Evolutionary conservation across 2,797 vertebrate genomes (phyloP).

Genomic region (Gila robusta): DNA sequence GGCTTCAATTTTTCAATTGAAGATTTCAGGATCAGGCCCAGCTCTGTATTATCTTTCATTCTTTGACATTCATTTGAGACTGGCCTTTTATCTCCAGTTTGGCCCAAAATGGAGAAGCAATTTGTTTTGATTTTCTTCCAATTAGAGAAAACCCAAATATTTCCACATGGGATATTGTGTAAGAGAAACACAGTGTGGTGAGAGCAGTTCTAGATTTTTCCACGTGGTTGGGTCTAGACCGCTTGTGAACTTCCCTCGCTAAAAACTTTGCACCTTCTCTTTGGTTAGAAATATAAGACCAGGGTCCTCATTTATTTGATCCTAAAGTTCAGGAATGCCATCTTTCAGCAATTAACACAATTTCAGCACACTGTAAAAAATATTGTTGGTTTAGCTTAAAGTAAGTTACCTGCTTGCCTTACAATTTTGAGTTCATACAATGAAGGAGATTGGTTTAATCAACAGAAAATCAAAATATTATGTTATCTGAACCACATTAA

Average conservation of each 20-base stretch:
- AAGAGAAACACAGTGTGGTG: constrained; percentile 57
- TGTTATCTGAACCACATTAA: no score
- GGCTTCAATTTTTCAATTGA: constrained; percentile 78
- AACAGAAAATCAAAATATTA: no score
- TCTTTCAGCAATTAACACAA: no score
- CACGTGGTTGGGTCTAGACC: constrained; percentile 26
- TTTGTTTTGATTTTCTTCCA: constrained; percentile 73
- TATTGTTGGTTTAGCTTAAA: no score
- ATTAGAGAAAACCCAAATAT: constrained; percentile 71
- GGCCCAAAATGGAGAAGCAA: constrained; percentile 72
- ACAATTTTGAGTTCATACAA: no score
- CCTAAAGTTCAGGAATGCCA: not conserved
- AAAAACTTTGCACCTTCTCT: constrained; percentile 28
- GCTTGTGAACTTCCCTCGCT: constrained; percentile 20
- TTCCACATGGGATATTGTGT: constrained; percentile 62
- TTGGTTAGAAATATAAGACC: not conserved
- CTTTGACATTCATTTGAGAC: constrained; percentile 69
- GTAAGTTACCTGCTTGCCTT: no score
- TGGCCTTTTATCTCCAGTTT: constrained; percentile 73
- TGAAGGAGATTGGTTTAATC: no score
- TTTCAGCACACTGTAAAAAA: not conserved
- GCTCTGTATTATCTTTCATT: constrained; percentile 76
- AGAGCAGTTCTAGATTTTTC: constrained; percentile 23
- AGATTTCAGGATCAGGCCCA: constrained; percentile 70
- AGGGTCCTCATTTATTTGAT: not conserved